phyloP scores from a whole-genome alignment of 2,113 vertebrate species.

The Myotis yumanensis region DNA sequence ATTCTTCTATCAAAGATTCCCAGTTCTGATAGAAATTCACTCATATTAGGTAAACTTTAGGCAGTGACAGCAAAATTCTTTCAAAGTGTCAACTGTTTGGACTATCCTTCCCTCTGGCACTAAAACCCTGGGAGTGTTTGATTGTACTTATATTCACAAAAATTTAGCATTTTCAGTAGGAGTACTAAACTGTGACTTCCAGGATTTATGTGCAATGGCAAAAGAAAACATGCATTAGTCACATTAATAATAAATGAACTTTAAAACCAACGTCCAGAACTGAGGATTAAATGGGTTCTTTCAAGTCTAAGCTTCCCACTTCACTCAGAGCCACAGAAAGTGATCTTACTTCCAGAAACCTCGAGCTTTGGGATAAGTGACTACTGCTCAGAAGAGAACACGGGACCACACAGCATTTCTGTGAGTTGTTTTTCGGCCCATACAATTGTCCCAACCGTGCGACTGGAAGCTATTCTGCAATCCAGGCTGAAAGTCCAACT shows the following conservation, averaged over 20 bases:
- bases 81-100: not conserved
- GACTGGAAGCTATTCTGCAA: not conserved
- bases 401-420: not conserved
- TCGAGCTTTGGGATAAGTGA: constrained; percentile 56
- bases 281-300: not conserved
- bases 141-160: not conserved
- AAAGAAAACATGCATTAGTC: constrained; percentile 14
- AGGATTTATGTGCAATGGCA: not conserved
- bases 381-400: not conserved
- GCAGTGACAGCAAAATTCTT: not conserved
- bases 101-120: not conserved
- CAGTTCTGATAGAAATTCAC: not conserved
- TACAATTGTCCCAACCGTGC: not conserved
- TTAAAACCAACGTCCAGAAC: not conserved
- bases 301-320: not conserved
- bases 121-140: constrained; percentile 51
- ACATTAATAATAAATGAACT: not conserved
- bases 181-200: not conserved
- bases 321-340: constrained; percentile 29
- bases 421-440: not conserved
- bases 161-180: not conserved
- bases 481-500: constrained; percentile 1
- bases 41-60: not conserved
- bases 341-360: constrained; percentile 15
- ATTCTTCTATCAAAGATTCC: not conserved